Evolutionary conservation across 2,113 vertebrate genomes (phyloP).

Genomic region (Ictalurus punctatus): DNA sequence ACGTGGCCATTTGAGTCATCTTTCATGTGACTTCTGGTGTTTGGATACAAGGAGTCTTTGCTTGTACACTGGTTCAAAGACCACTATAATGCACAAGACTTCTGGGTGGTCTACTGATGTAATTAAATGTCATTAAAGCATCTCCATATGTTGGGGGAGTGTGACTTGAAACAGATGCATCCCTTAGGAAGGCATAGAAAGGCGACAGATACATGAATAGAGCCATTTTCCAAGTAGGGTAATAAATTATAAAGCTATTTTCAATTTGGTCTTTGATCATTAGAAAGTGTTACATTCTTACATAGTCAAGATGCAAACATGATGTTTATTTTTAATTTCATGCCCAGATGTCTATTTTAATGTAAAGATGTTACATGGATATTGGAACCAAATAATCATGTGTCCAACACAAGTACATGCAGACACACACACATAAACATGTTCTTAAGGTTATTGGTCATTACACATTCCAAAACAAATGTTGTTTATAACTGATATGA

Average conservation of each 20-base stretch:
- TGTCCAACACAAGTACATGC: not conserved
- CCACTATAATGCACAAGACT: slow-evolving; percentile 62
- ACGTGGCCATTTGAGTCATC: slow-evolving; percentile 1
- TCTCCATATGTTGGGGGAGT: slow-evolving; percentile 59
- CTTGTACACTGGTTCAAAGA: slow-evolving; percentile 43
- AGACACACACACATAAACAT: not conserved
- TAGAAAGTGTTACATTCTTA: not conserved
- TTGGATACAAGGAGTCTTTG: slow-evolving; percentile 45
- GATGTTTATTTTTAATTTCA: not conserved
- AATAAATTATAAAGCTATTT: not conserved
- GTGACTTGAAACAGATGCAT: slow-evolving; percentile 66
- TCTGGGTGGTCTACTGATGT: slow-evolving; percentile 75
- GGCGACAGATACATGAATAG: slow-evolving; percentile 17
- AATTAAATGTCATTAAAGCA: slow-evolving; percentile 57
- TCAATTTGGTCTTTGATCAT: not conserved
- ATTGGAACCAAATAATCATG: not conserved
- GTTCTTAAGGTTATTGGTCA: not conserved
- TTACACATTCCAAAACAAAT: not conserved
- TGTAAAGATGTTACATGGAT: not conserved
- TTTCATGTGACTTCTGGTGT: slow-evolving; percentile 36
- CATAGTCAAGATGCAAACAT: not conserved
- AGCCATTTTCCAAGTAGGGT: slow-evolving; percentile 40
- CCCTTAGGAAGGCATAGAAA: slow-evolving; percentile 25
- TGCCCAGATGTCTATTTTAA: not conserved
- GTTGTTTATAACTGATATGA: not conserved